Evolutionary conservation across 1,140 invertebrate genomes (phyloP), one percentile per base, ranked within the genome.

Genomic region (Anoplolepis gracilipes): DNA sequence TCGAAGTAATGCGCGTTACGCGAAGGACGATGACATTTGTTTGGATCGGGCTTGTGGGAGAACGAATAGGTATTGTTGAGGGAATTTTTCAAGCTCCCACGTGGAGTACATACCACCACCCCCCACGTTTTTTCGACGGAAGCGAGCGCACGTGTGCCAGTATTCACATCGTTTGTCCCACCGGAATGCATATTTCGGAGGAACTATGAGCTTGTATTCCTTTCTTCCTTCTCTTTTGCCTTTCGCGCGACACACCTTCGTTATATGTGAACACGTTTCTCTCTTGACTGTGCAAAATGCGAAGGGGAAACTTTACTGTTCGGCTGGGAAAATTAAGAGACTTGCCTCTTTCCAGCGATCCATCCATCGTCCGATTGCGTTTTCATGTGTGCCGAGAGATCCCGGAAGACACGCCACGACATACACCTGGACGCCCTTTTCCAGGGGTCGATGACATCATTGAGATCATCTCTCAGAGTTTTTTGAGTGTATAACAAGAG

Each of bases 81-180:
- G 70, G 64, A 77, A 90, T 81, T 84, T 90, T 89, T 87, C 70
- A 90, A 89, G 84, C 87, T 90, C 89, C 84, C 87, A 88, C 86
- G 86, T 89, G 85, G 90, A 85, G 77, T 86, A 85, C 53, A 62
- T 59, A 10, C 11, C 49, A 49, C 49, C 77, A 85, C 88, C 81
- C 85, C 81, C 65, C 59, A 72, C 72, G 49, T 87, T 64, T 73
- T 57, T 86, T 22, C 42, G 33, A 76, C 67, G 81, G 67, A 85
- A 85, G 73, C 77, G 81, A 85, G 76, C 70, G 64, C 78, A 22
- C 70, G 55, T 67, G 85, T 92, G 89, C 91, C 87, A 85, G 85
- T 90, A 90, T 90, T 85, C 69, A 70, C 64, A 86, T 72, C 86
- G 85, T 87, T 84, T 39, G 86, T 88, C 39, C 25, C 25, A 46